These are phyloP conservation scores for Xylota sylvarum DNA, from an alignment of 2,888 invertebrate species.

Conservation along the genomic window DNA sequence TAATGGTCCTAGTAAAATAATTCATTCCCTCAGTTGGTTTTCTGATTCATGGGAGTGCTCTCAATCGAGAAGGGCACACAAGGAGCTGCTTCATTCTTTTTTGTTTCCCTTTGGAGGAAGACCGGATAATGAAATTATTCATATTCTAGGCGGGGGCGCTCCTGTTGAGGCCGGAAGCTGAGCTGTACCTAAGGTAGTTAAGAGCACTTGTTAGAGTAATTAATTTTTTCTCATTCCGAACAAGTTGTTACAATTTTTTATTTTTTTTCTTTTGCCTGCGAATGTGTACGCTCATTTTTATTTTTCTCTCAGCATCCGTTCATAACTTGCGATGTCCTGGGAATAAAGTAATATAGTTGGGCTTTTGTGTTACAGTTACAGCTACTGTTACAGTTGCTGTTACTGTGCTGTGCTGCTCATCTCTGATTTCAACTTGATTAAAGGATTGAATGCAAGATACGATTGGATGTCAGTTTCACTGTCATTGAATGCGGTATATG, in stretches of 20 bases:
- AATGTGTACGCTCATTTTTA: constrained; percentile 12
- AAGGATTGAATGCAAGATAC: constrained; percentile 29
- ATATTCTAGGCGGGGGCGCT: constrained; percentile 36
- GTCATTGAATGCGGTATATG: constrained; percentile 14
- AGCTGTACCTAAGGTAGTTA: constrained; percentile 80
- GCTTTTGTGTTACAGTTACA: background rate
- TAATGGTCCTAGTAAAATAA: constrained; percentile 67
- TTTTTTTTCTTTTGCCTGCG: too few relatives aligned
- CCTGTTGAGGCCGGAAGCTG: constrained; percentile 50
- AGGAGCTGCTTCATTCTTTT: constrained; percentile 38
- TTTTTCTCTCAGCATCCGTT: constrained; percentile 44
- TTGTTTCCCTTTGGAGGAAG: constrained; percentile 27
- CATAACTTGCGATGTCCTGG: constrained; percentile 43
- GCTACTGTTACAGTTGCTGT: background rate
- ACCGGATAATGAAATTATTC: constrained; percentile 54
- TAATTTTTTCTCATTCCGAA: constrained; percentile 79
- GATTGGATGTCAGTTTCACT: constrained; percentile 33
- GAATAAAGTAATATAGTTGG: constrained; percentile 42
- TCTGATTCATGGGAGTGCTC: constrained; percentile 55
- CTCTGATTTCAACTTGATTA: constrained; percentile 36
- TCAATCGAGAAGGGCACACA: constrained; percentile 42
- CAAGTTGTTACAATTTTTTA: constrained; percentile 25
- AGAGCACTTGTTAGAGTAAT: constrained; percentile 83
- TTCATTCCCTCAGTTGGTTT: constrained; percentile 67
- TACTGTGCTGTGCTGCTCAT: constrained; percentile 19